Base-by-base conservation (phyloP, 2,113 vertebrate species). In the Acinonyx jubatus region DNA sequence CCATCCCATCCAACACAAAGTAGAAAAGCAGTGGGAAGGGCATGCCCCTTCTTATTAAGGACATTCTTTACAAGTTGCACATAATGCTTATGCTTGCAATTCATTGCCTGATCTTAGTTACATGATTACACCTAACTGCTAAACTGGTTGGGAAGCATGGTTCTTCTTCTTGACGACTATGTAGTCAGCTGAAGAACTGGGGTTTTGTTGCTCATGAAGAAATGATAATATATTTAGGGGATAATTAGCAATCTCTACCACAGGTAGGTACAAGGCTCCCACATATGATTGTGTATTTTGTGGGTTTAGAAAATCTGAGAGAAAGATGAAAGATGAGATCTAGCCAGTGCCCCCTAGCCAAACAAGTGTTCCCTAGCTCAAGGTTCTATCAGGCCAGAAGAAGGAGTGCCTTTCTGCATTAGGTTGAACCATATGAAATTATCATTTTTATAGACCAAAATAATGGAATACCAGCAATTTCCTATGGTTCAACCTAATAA, bases 401-500 rank as follows among this genome's bases (percentile, higher is more conserved):
- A 55, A 84, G 29, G n/a, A 10, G 38, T 65, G 1, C 23, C 3
- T 76, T 97, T 69, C 92, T 86, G 8, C 63, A 71, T 86, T 86
- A n/a, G 4, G 21, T 45, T 90, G 33, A 71, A 55, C 18, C 45
- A 76, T 55, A 68, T 16, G 14, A 81, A 93, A 94, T 50, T 89
- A 31, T 55, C 61, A 89, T 71, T 94, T 89, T 89, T 45, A 57
- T 86, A 85, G 7, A 78, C 85, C 52, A 69, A 93, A 84, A 96
- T 68, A 12, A 69, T 27, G 8, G 25, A 45, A 66, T 85, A 50
- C 55, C 79, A 86, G 15, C 27, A 92, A 71, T 76, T 92, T 96
- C 31, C 52, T n/a, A 50, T 73, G 21, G 12, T 57, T 92, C 33
- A 71, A 79, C 33, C 38, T 92, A 91, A 65, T 80, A 95, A 55